Evolutionary conservation across 2,797 vertebrate genomes (phyloP).

Genomic region (Lutjanus campechanus): DNA sequence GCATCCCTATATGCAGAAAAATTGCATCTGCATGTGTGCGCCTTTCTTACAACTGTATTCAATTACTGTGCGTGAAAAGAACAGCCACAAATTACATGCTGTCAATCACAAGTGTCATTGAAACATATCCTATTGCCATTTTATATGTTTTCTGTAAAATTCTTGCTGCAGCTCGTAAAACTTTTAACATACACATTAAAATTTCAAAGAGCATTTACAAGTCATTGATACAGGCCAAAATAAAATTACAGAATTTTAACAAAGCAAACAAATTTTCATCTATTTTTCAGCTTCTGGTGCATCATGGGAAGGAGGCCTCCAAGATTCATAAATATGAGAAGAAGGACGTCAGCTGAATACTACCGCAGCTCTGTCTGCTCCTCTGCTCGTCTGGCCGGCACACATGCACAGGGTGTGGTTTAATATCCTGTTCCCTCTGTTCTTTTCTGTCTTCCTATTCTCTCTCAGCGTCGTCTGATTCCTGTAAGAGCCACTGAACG

Average conservation of each 20-base stretch:
- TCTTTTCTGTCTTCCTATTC: conserved; percentile 53
- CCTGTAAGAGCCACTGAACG: conserved; percentile 41
- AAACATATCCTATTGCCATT: conserved; percentile 28
- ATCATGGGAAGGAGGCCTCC: conserved; percentile 29
- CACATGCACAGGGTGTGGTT: conserved; percentile 78
- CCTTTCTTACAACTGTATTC: conserved; percentile 33
- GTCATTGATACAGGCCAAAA: neutral
- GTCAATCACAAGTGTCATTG: conserved; percentile 13
- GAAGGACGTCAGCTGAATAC: conserved; percentile 43
- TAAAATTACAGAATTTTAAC: neutral
- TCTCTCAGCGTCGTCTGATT: conserved; percentile 45
- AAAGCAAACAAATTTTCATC: neutral
- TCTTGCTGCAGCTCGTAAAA: conserved; percentile 24
- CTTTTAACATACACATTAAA: conserved; percentile 7
- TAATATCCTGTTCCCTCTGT: conserved; percentile 82
- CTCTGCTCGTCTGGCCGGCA: conserved; percentile 65
- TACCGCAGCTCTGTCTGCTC: conserved; percentile 26
- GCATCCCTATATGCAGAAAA: neutral
- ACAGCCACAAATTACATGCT: conserved; percentile 47
- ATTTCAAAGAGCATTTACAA: neutral
- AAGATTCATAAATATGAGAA: conserved; percentile 33
- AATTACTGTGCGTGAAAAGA: conserved; percentile 42
- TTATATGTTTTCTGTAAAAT: conserved; percentile 31
- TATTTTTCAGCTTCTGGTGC: conserved; percentile 23
- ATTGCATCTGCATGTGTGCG: conserved; percentile 3